phyloP scores from a whole-genome alignment of 1,140 invertebrate genomes.

The Caerostris darwini region DNA sequence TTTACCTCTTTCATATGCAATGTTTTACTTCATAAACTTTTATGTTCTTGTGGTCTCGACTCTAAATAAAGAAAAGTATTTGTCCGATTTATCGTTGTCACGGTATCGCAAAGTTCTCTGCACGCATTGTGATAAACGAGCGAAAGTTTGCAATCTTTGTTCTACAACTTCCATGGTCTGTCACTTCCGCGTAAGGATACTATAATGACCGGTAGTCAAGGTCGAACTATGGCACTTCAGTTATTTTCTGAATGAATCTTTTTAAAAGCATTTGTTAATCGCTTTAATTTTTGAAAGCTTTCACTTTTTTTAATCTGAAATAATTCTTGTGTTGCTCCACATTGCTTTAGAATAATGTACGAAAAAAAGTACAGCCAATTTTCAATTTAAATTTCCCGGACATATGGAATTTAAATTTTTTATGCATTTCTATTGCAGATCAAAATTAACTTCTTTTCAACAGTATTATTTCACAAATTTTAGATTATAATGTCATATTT shows the following conservation, averaged over 20 bases:
- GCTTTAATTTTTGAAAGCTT: too few relatives aligned
- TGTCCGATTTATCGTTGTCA: constrained; percentile 17
- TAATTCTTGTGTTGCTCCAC: not conserved
- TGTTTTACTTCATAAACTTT: constrained; percentile 33
- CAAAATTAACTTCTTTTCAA: too few relatives aligned
- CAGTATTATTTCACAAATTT: too few relatives aligned
- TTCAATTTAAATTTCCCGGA: too few relatives aligned
- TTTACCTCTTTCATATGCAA: not conserved
- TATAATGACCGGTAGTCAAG: not conserved
- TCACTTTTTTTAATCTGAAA: not conserved
- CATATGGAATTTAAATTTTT: too few relatives aligned
- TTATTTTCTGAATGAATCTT: not conserved
- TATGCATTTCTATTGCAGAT: too few relatives aligned
- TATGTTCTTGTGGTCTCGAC: not conserved
- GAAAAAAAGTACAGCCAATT: not conserved
- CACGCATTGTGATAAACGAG: not conserved
- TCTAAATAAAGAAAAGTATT: not conserved
- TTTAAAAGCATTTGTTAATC: too few relatives aligned
- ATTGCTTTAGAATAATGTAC: constrained; percentile 20
- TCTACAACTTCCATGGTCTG: not conserved
- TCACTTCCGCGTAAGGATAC: not conserved
- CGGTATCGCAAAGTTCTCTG: not conserved
- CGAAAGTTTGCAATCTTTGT: not conserved
- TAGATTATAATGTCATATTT: too few relatives aligned
- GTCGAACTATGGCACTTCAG: constrained; percentile 7